Percentiles rank a stretch among this genome's conserved stretches.
These are phyloP conservation scores for Falco biarmicus DNA, from an alignment of 2,797 vertebrate genomes.

Conservation along the genomic window DNA sequence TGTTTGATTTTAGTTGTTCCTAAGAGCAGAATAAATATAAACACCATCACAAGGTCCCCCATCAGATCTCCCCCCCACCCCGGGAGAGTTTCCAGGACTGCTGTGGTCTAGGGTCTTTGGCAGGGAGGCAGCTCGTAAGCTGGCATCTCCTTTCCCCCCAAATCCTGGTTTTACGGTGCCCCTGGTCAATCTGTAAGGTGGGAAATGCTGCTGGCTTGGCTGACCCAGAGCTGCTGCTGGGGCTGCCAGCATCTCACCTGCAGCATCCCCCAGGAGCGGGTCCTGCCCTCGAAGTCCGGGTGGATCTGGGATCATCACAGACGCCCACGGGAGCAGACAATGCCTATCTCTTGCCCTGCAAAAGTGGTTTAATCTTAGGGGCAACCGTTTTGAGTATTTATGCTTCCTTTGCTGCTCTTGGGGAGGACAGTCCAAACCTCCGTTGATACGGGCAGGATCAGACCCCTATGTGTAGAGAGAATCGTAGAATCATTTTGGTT, in stretches of 20 bases:
- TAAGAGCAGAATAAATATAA: neutral
- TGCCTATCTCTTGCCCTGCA: neutral
- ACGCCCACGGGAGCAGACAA: neutral
- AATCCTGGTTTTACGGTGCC: neutral
- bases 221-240: neutral
- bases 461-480: neutral
- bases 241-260: neutral
- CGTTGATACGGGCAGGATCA: neutral
- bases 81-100: neutral
- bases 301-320: neutral
- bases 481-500: too few species aligned
- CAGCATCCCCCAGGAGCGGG: accelerated
- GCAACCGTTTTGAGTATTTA: neutral
- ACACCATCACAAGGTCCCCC: accelerated
- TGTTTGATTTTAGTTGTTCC: neutral
- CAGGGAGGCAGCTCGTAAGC: neutral
- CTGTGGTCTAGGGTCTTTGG: neutral
- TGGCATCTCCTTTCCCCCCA: neutral
- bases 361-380: neutral
- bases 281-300: neutral
- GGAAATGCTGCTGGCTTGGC: neutral
- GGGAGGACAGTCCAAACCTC: neutral
- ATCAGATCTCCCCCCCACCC: accelerated
- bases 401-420: neutral
- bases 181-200: neutral